Evolutionary conservation across 2,888 invertebrate species (phyloP), one percentile per base, ranked within the genome.

Genomic region (Gymnocheta viridis): DNA sequence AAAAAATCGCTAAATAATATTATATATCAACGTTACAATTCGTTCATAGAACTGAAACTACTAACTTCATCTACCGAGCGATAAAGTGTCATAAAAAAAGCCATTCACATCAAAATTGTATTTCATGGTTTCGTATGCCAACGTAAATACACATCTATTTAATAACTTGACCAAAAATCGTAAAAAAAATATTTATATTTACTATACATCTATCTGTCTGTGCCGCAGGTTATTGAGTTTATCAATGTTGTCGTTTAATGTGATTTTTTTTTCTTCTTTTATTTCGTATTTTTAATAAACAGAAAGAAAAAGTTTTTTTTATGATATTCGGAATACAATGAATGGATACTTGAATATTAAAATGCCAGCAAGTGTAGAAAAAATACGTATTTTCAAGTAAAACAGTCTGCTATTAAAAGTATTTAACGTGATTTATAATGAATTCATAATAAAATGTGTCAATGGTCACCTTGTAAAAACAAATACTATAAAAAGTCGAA

Each of bases 391-490:
- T 79, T 72, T 64, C 27, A 56, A 27, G 54, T 62, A n/a, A 60
- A 69, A 27, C 58, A 35, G n/a, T 54, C 47, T 27, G 44, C 54
- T 51, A 64, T 70, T 72, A 19, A 72, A 79, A 22, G 56, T 64
- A 72, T 79, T 79, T 79, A 47, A 66, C 54, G 35, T 72, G 64
- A 72, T 72, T 79, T 47, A 72, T 79, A 54, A 47, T 17, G 64
- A 72, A 79, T 72, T 56, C 27, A 47, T 79, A 72, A 44, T 56
- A 79, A 72, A 72, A 64, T 47, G 32, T 47, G 44, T 72, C 79
- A 66, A 56, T 62, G 44, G 56, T 64, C 44, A 79, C 19, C 10
- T 79, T 22, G 12, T 32, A 24, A 70, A 64, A 24, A 14, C 0
- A 38, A 14, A n/a, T 17, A 7, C 5, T 17, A 27, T 2, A 58